A percentile compares a stretch with the other conserved stretches of the same genome.
phyloP scores from a whole-genome alignment of 35 echinoderm and acorn worm species.

The Patiria miniata region DNA sequence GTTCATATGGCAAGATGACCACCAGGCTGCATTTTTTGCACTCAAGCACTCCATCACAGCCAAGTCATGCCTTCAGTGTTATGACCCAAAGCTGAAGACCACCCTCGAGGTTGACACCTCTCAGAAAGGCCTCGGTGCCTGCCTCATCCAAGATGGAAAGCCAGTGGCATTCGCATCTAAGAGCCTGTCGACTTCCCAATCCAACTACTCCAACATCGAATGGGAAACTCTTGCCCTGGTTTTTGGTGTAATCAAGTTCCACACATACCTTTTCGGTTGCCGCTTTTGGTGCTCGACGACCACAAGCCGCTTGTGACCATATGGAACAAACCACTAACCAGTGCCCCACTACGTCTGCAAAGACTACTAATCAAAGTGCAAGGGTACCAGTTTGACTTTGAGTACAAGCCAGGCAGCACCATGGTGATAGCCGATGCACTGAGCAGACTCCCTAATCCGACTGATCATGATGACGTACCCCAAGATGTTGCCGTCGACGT shows the following conservation, averaged over 20 bases:
- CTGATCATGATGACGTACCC: not conserved
- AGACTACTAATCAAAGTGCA: conserved; percentile 59
- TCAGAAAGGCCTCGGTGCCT: conserved; percentile 58
- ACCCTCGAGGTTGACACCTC: conserved; percentile 63
- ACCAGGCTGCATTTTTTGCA: no score
- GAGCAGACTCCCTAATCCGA: conserved; percentile 12
- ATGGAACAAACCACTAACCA: conserved; percentile 30
- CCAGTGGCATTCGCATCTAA: conserved; percentile 64
- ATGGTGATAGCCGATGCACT: conserved; percentile 62
- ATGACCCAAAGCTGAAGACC: conserved; percentile 30
- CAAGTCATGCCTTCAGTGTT: conserved; percentile 52
- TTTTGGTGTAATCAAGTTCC: conserved; percentile 44
- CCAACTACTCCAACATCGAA: conserved; percentile 38
- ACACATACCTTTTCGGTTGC: conserved; percentile 49
- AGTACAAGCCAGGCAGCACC: conserved; percentile 51
- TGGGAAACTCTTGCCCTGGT: conserved; percentile 46
- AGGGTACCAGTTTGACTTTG: conserved; percentile 46
- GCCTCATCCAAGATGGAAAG: conserved; percentile 52
- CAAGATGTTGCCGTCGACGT: not conserved
- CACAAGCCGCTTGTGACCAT: conserved; percentile 71
- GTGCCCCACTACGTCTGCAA: conserved; percentile 49
- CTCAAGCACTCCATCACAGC: no score
- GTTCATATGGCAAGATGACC: no score
- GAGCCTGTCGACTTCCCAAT: conserved; percentile 26
- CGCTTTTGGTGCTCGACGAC: conserved; percentile 35